phyloP scores from a whole-genome alignment of 2,797 vertebrate genomes.

The Poeciliopsis paucimaculata region DNA sequence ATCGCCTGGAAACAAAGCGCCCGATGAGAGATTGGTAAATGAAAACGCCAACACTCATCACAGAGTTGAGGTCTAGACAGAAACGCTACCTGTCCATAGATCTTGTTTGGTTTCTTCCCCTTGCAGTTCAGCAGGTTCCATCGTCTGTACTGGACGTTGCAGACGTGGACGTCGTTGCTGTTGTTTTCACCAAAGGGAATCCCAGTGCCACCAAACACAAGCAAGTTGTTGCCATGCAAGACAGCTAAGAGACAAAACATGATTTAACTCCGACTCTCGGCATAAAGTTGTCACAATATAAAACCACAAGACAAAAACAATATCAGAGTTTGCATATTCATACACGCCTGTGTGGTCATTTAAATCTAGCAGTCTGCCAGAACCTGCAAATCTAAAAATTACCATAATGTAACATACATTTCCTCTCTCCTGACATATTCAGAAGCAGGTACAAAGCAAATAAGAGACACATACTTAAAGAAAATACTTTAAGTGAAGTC shows the following conservation, averaged over 20 bases:
- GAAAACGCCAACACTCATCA: background rate
- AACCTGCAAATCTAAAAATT: background rate
- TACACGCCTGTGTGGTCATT: background rate
- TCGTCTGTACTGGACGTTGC: slow-evolving; percentile 94
- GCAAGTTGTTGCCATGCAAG: slow-evolving; percentile 93
- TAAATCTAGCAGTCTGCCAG: background rate
- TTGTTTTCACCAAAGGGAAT: slow-evolving; percentile 98
- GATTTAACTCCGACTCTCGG: fast-evolving
- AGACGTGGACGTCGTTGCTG: slow-evolving; percentile 94
- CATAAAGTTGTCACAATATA: background rate
- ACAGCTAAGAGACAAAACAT: slow-evolving; percentile 81
- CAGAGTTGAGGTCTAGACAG: background rate
- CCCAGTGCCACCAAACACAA: slow-evolving; percentile 97
- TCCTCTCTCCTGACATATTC: background rate
- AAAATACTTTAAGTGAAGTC: background rate
- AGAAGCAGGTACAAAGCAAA: background rate
- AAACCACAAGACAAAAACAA: background rate
- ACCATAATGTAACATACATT: background rate
- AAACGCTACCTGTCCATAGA: slow-evolving; percentile 91
- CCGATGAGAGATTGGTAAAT: background rate
- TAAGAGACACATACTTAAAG: background rate
- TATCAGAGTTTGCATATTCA: background rate
- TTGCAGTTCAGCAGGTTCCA: slow-evolving; percentile 95
- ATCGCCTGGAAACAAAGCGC: slow-evolving; percentile 70
- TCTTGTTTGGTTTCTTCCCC: slow-evolving; percentile 95